Evolutionary conservation across 1,140 invertebrate genomes (phyloP).

Genomic region (Drosophila nebulosa): DNA sequence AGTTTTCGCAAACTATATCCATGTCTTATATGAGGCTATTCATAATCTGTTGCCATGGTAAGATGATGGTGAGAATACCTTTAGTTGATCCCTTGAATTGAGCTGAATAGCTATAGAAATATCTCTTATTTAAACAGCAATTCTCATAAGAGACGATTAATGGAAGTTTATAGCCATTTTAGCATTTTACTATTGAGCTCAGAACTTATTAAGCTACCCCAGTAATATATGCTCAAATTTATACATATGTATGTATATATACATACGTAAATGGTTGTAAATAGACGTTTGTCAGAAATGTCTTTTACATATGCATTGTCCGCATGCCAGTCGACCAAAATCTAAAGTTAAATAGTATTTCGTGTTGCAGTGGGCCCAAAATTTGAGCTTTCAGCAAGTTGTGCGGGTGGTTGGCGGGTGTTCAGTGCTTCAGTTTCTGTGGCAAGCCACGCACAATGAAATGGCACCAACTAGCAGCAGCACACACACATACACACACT

Average conservation of each 20-base stretch:
- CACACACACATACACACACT: conserved; percentile 18
- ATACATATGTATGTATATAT: conserved; percentile 6
- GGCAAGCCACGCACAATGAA: conserved; percentile 27
- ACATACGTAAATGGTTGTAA: neutral
- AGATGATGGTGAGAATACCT: no score
- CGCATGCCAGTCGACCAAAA: conserved; percentile 45
- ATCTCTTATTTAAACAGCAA: no score
- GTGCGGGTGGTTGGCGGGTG: conserved; percentile 29
- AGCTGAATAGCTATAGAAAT: no score
- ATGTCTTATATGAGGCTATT: no score
- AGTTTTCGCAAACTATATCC: no score
- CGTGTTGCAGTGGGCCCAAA: conserved; percentile 46
- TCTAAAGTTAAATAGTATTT: conserved; percentile 70
- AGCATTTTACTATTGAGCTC: no score
- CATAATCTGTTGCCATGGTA: no score
- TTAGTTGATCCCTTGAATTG: no score
- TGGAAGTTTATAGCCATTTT: no score
- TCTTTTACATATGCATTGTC: conserved; percentile 1
- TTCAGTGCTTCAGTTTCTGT: no score
- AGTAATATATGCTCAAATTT: neutral
- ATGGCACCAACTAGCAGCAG: conserved; percentile 3
- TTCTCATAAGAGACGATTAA: no score
- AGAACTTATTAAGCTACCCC: conserved; percentile 13
- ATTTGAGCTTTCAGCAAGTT: conserved; percentile 39
- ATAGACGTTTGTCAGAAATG: neutral